These are phyloP conservation scores for Gymnoscopelus braueri DNA, from an alignment of 2,797 vertebrate genomes.

Conservation along the genomic window DNA sequence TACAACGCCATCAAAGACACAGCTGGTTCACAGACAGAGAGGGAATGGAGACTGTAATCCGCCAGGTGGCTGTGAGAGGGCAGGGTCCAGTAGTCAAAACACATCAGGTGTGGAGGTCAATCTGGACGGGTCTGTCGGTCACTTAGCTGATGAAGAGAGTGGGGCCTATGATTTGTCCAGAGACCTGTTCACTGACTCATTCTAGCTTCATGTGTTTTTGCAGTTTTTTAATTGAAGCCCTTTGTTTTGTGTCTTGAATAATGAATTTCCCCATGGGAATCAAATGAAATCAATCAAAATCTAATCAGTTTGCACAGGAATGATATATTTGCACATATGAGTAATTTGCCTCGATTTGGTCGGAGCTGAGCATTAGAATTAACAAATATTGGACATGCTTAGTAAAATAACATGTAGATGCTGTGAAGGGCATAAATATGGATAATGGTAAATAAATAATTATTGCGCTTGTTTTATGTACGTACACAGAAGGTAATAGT, in stretches of 20 bases:
- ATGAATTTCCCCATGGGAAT: too few species aligned
- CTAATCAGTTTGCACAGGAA: too few species aligned
- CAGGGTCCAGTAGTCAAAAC: neutral
- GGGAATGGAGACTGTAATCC: neutral
- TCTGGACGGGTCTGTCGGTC: neutral
- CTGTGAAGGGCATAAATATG: neutral
- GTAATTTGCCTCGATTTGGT: neutral
- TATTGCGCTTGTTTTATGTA: too few species aligned
- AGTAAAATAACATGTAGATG: too few species aligned
- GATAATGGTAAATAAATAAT: neutral
- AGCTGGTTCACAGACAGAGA: neutral
- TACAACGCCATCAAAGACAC: neutral
- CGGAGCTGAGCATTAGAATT: too few species aligned
- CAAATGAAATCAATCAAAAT: too few species aligned
- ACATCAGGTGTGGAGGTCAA: neutral
- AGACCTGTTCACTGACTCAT: slow-evolving; percentile 73
- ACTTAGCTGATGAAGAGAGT: slow-evolving; percentile 16
- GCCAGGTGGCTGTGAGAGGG: neutral
- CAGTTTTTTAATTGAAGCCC: too few species aligned
- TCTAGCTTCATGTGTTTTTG: slow-evolving; percentile 19
- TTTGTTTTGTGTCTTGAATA: too few species aligned
- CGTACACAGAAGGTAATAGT: too few species aligned
- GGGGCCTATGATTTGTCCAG: slow-evolving; percentile 65
- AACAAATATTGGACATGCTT: too few species aligned
- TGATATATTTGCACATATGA: neutral